A percentile compares a stretch with the other conserved stretches of the same genome.
Conservation (phyloP, 35 echinoderm and acorn worm species). For the Ophioderma brevispina region DNA sequence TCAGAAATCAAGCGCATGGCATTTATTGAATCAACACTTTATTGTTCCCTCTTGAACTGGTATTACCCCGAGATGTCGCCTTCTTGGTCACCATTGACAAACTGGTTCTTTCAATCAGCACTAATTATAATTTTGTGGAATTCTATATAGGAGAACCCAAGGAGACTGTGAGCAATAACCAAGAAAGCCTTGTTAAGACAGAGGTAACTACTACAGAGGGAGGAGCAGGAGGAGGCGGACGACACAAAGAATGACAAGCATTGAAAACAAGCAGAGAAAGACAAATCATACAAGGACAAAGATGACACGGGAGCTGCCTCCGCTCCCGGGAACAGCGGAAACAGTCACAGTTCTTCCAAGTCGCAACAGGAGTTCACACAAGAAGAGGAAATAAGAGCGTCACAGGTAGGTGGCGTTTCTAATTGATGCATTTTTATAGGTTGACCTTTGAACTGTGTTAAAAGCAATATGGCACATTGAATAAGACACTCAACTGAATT, state of each 20-base stretch:
- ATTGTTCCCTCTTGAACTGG: neutral
- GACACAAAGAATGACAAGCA: neutral
- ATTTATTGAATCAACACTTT: neutral
- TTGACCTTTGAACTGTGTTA: neutral
- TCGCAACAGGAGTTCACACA: constrained; percentile 84
- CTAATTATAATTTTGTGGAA: neutral
- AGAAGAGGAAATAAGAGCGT: constrained; percentile 97
- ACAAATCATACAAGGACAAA: constrained; percentile 63
- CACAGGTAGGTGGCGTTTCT: constrained; percentile 64
- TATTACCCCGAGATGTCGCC: neutral
- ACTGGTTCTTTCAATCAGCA: too few species aligned
- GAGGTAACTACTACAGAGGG: neutral
- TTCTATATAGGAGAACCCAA: constrained; percentile 38
- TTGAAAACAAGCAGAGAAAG: too few species aligned
- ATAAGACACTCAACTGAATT: too few species aligned
- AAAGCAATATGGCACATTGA: too few species aligned
- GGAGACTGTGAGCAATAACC: constrained; percentile 27
- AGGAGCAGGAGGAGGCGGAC: neutral
- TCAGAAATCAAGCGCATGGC: too few species aligned
- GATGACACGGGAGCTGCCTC: constrained; percentile 17
- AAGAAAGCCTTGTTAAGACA: constrained; percentile 38
- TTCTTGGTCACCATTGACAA: neutral
- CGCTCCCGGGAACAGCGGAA: constrained; percentile 19
- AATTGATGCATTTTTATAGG: neutral
- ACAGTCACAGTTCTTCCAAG: constrained; percentile 53